Evolutionary conservation across 2,113 vertebrate species (phyloP).

Genomic region (Sceloporus undulatus): DNA sequence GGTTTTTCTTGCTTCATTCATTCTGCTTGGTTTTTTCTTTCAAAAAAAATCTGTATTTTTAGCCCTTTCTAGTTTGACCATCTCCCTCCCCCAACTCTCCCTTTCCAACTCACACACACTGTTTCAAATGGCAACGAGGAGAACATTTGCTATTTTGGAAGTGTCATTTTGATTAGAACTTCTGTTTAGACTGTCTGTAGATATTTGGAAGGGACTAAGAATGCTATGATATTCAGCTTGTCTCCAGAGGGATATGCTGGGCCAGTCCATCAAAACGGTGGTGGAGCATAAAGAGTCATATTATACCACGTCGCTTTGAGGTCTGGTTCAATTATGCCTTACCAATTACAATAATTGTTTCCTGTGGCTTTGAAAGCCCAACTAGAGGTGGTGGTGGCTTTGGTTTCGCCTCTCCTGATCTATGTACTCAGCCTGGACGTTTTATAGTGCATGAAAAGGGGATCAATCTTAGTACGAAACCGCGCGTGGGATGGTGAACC

Average conservation of each 20-base stretch:
- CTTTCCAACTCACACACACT: neutral
- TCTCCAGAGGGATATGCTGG: neutral
- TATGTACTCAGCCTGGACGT: slow-evolving; percentile 22
- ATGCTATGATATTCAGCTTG: neutral
- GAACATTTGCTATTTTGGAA: neutral
- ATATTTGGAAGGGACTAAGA: neutral
- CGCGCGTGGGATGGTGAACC: slow-evolving; percentile 72
- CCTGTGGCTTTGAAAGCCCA: slow-evolving; percentile 17
- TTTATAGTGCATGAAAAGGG: neutral
- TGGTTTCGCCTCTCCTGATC: slow-evolving; percentile 32
- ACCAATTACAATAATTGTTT: neutral
- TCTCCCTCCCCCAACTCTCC: neutral
- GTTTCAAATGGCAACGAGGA: neutral
- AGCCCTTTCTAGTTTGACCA: neutral
- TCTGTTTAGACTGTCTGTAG: neutral
- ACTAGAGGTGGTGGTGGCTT: rapidly evolving
- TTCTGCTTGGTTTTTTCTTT: neutral
- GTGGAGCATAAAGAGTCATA: neutral
- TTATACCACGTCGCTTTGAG: rapidly evolving
- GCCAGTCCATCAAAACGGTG: neutral
- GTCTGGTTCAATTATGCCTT: neutral
- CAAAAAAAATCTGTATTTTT: too few species aligned
- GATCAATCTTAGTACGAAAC: slow-evolving; percentile 70
- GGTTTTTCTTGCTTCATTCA: neutral
- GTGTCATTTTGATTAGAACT: neutral